Conservation (phyloP, 1,140 invertebrate genomes). For the Heliconius congener region DNA sequence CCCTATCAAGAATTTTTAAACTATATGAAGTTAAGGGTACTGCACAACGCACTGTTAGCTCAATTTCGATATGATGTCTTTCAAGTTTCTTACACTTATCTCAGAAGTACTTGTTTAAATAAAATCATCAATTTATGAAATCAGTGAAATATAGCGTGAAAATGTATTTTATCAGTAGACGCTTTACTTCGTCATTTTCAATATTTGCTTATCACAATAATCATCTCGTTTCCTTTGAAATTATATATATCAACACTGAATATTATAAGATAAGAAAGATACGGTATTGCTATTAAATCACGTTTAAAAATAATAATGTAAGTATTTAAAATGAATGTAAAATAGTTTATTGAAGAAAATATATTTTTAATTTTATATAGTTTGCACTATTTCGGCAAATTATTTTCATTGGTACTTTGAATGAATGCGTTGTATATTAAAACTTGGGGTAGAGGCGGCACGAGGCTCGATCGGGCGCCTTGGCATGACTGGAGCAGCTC, state of each 20-base stretch:
- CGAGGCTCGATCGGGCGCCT: conserved; percentile 20
- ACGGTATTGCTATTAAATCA: not conserved
- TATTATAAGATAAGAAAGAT: not conserved
- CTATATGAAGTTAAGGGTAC: no score
- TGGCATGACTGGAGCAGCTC: not conserved
- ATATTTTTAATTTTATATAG: not conserved
- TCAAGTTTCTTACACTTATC: no score
- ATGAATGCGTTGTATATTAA: conserved; percentile 30
- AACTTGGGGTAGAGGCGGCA: conserved; percentile 22
- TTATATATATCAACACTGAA: not conserved
- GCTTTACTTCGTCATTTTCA: not conserved
- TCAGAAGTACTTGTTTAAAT: not conserved
- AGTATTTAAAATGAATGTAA: no score
- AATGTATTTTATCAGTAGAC: conserved; percentile 2
- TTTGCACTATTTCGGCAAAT: not conserved
- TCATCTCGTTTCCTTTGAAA: not conserved
- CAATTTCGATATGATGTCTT: no score
- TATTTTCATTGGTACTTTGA: not conserved
- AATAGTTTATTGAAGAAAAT: not conserved
- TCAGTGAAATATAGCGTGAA: not conserved
- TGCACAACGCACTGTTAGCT: no score
- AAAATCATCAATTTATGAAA: not conserved
- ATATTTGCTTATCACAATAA: not conserved
- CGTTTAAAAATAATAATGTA: not conserved
- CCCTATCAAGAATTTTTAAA: no score